Base-by-base conservation (phyloP, 2,888 invertebrate genomes). In the Augiades crinisus region DNA sequence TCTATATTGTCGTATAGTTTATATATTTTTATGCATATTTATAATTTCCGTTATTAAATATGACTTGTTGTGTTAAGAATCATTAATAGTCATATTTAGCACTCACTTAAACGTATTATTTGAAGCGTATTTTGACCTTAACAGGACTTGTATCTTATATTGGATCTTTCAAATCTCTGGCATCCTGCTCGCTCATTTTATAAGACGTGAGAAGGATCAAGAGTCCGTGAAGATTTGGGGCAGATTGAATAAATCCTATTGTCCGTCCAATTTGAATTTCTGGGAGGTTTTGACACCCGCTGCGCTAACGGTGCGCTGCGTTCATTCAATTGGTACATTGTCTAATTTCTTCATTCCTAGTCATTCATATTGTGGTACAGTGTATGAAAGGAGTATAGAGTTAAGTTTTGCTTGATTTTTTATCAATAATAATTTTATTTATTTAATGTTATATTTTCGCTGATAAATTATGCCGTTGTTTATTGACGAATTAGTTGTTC, bases 181-280 rank as follows among this genome's bases (percentile, higher is more conserved):
- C 21, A 27, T 38, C 30, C 30, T 34, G 24, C n/a, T 31, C 16
- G 4, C 7, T 14, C 36, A n/a, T 7, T 19, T 46, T 19, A 12
- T 5, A 3, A 34, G 13, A 38, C 12, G 13, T 5, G 37, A 16
- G 19, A 46, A 24, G 37, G 27, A 47, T 24, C 6, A 33, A 6
- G 27, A 37, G 7, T 38, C 22, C 10, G 14, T 40, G 7, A 33
- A 47, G 47, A 47, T 47, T 40, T 31, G 22, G 47, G 31, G 40
- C 40, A 33, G 33, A 47, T 40, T 16, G 38, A 40, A 31, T 37
- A 19, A 16, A 21, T 30, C 12, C 40, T 47, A 47, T 47, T 40
- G 47, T 54, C 40, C 27, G 24, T 53, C 33, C 54, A 56, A 55
- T 55, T 56, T 49, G 41, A 53, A 55, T 56, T 55, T 47, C 53